Conservation (phyloP, 2,888 invertebrate genomes). For the Acanthococcus lagerstroemiae region DNA sequence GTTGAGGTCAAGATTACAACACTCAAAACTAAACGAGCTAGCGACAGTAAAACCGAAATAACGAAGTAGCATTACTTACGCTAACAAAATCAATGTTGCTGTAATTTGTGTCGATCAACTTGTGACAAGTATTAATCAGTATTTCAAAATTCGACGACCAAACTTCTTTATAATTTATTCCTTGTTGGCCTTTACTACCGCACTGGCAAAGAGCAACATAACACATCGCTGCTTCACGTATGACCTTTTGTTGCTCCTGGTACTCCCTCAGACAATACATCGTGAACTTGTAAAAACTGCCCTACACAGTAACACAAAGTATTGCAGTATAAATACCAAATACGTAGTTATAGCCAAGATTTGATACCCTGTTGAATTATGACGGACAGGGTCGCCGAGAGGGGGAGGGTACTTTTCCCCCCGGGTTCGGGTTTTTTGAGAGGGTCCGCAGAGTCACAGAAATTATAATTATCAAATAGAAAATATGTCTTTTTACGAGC, state of each 20-base stretch:
- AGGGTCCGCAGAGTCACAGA: too few relatives aligned
- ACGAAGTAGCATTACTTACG: too few relatives aligned
- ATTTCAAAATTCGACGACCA: constrained; percentile 31
- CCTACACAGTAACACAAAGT: neutral
- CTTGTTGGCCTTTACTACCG: constrained; percentile 29
- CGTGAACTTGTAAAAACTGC: neutral
- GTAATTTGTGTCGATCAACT: constrained; percentile 30
- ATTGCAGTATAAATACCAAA: too few relatives aligned
- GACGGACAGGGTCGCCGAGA: neutral
- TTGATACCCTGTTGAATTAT: neutral
- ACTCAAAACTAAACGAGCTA: too few relatives aligned
- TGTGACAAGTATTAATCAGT: constrained; percentile 20
- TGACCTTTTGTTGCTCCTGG: neutral
- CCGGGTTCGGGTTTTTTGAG: too few relatives aligned
- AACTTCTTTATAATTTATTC: constrained; percentile 25
- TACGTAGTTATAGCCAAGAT: too few relatives aligned
- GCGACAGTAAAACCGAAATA: too few relatives aligned
- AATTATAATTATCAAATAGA: too few relatives aligned
- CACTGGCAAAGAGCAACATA: constrained; percentile 8
- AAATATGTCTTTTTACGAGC: too few relatives aligned
- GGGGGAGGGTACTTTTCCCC: too few relatives aligned
- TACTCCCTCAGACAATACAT: neutral
- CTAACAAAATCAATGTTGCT: constrained; percentile 10
- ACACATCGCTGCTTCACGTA: constrained; percentile 2
- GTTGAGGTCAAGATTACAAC: too few relatives aligned